phyloP scores from a whole-genome alignment of 2,888 invertebrate species.

The Aleiodes leptofemur region DNA sequence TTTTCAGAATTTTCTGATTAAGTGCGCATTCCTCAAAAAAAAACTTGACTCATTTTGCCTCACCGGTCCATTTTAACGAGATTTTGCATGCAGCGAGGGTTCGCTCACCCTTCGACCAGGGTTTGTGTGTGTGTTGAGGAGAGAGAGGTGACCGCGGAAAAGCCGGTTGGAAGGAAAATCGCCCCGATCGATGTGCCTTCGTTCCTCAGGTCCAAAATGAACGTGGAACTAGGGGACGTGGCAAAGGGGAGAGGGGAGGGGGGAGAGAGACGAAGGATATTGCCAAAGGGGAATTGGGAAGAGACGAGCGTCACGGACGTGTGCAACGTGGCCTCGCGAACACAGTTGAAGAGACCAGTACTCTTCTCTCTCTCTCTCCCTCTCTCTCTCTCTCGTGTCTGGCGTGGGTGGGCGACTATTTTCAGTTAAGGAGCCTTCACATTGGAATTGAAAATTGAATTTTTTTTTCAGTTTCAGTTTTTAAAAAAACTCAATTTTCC shows the following conservation, averaged over 20 bases:
- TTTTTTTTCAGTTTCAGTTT: background rate
- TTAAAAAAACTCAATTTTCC: background rate
- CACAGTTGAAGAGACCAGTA: constrained; percentile 55
- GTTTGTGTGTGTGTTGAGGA: background rate
- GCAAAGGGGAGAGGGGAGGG: constrained; percentile 47
- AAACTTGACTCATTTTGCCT: too few relatives aligned
- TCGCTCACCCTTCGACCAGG: too few relatives aligned
- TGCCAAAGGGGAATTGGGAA: constrained; percentile 30
- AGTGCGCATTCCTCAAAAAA: too few relatives aligned
- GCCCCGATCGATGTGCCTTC: constrained; percentile 73
- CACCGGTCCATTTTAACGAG: too few relatives aligned
- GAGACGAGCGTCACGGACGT: constrained; percentile 62
- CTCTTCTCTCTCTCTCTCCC: constrained; percentile 24
- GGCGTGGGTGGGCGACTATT: constrained; percentile 69
- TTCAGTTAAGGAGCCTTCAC: constrained; percentile 65
- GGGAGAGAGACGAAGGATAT: constrained; percentile 45
- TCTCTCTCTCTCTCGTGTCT: constrained; percentile 55
- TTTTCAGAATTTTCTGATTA: too few relatives aligned
- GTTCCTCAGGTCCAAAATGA: constrained; percentile 73
- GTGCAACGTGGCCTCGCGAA: constrained; percentile 64
- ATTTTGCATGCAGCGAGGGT: too few relatives aligned
- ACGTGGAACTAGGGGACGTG: constrained; percentile 53
- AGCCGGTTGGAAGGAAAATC: constrained; percentile 74
- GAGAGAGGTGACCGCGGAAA: constrained; percentile 69
- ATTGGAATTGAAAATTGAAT: constrained; percentile 43